Percentiles rank a stretch among this genome's conserved stretches.
These are phyloP conservation scores for Timandra comae DNA, from an alignment of 2,888 invertebrate genomes.

Conservation along the genomic window DNA sequence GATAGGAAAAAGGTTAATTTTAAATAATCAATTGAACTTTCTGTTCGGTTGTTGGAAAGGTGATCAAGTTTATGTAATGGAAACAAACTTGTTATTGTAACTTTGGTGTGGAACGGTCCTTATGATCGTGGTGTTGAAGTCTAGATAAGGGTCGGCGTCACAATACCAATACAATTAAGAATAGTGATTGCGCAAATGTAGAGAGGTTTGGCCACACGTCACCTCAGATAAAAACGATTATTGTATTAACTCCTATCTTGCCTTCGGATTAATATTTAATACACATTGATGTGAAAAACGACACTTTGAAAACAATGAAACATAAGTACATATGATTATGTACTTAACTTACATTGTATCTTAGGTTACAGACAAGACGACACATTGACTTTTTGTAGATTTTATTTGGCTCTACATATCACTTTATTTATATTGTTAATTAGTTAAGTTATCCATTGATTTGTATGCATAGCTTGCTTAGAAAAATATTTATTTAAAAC, in stretches of 20 bases:
- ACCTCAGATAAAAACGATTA: conserved; percentile 1
- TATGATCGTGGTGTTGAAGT: conserved; percentile 23
- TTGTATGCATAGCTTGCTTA: no score
- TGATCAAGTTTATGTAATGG: conserved; percentile 30
- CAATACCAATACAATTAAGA: conserved; percentile 33
- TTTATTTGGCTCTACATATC: no score
- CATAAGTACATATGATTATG: no score
- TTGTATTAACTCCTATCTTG: neutral
- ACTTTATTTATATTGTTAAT: no score
- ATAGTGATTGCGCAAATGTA: conserved; percentile 31
- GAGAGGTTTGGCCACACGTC: conserved; percentile 25
- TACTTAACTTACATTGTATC: no score
- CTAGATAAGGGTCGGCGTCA: conserved; percentile 27
- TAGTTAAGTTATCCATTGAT: no score
- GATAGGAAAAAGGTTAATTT: conserved; percentile 26
- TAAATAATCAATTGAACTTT: conserved; percentile 22
- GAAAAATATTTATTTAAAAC: no score
- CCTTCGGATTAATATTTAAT: no score
- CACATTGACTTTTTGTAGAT: no score
- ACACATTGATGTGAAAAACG: no score
- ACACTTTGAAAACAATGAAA: no score
- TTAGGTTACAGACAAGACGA: no score
- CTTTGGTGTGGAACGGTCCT: conserved; percentile 3
- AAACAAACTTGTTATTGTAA: conserved; percentile 19
- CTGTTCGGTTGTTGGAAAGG: conserved; percentile 25